Evolutionary conservation across 2,888 invertebrate genomes (phyloP).

Genomic region (Hermaeophaga mercurialis): DNA sequence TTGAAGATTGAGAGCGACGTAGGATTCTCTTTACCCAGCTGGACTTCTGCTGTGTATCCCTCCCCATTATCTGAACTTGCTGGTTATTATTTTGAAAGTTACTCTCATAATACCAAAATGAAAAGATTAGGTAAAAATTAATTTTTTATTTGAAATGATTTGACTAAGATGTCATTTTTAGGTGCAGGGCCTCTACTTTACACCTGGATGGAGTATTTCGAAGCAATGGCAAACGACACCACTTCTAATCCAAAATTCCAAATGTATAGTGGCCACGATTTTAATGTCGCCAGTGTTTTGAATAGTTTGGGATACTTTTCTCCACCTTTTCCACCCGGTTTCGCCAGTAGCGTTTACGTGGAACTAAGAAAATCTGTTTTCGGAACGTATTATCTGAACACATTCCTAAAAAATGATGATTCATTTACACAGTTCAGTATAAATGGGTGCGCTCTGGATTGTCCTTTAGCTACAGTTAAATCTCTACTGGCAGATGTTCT

Average conservation of each 20-base stretch:
- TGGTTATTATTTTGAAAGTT: constrained; percentile 7
- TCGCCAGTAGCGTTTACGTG: constrained; percentile 68
- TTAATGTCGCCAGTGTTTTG: constrained; percentile 71
- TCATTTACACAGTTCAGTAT: constrained; percentile 12
- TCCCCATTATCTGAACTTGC: neutral
- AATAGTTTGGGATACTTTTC: constrained; percentile 70
- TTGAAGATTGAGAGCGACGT: constrained; percentile 1
- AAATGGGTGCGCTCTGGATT: constrained; percentile 23
- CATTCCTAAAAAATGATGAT: constrained; percentile 23
- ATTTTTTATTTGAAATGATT: too few relatives aligned
- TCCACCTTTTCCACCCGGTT: constrained; percentile 64
- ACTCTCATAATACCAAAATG: constrained; percentile 5
- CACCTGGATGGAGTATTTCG: constrained; percentile 9
- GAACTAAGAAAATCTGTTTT: constrained; percentile 60
- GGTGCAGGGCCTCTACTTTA: constrained; percentile 5
- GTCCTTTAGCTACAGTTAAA: constrained; percentile 15
- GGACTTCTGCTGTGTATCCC: neutral
- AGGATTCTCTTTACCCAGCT: neutral
- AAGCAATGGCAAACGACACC: constrained; percentile 2
- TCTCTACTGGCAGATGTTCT: neutral
- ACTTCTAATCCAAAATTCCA: constrained; percentile 60
- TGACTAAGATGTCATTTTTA: neutral
- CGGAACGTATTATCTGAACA: constrained; percentile 16
- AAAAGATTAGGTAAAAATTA: constrained; percentile 3
- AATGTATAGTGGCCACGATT: constrained; percentile 59